Evolutionary conservation across 2,888 invertebrate species (phyloP).

Genomic region (Chironomus riparius): DNA sequence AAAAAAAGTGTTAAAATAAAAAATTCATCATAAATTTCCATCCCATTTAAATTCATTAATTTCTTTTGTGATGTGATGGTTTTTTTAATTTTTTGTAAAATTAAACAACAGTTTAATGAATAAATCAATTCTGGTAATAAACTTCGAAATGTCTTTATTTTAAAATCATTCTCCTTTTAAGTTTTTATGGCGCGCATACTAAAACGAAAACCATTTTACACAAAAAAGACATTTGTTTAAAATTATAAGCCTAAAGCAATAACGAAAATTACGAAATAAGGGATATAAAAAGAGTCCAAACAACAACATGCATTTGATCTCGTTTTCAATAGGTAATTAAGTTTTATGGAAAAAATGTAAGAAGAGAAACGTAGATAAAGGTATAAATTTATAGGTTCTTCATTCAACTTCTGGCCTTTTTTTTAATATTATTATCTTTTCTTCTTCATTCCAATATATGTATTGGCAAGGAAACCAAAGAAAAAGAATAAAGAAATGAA

Average conservation of each 20-base stretch:
- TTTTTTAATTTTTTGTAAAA: too few relatives aligned
- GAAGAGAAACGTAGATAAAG: slow-evolving; percentile 13
- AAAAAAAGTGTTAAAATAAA: too few relatives aligned
- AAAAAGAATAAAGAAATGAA: background rate
- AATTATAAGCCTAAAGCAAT: background rate
- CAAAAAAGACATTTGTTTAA: background rate
- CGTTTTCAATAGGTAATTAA: slow-evolving; percentile 19
- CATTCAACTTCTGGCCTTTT: slow-evolving; percentile 5
- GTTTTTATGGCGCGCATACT: slow-evolving; percentile 4
- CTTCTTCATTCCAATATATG: background rate
- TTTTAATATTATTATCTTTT: background rate
- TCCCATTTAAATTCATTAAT: too few relatives aligned
- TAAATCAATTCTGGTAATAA: too few relatives aligned
- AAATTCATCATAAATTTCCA: too few relatives aligned
- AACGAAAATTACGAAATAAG: background rate
- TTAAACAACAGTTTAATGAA: too few relatives aligned
- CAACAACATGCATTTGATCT: background rate
- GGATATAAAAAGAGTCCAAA: too few relatives aligned
- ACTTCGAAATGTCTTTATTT: too few relatives aligned
- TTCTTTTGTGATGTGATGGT: too few relatives aligned
- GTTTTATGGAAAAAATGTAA: background rate
- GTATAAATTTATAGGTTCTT: slow-evolving; percentile 16
- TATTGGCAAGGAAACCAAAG: background rate
- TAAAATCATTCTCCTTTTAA: too few relatives aligned
- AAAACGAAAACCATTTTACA: background rate